Evolutionary conservation across 64 coral and sea anemone species (phyloP).

Genomic region (Montipora foliosa): DNA sequence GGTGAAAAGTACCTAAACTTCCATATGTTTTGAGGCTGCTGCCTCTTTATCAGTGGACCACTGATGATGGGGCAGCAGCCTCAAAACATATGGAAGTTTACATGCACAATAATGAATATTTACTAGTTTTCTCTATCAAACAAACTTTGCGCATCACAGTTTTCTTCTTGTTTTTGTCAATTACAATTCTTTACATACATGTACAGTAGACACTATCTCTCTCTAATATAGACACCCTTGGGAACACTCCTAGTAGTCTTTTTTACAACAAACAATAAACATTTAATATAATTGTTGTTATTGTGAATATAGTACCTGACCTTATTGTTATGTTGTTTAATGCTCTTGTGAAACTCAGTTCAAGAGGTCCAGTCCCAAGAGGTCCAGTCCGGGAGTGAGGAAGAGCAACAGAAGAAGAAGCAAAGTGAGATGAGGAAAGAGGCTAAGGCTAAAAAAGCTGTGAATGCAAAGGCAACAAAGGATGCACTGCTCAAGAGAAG

Average conservation of each 20-base stretch:
- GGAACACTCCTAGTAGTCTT: background rate
- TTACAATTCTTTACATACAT: constrained; percentile 2
- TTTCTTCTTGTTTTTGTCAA: constrained; percentile 2
- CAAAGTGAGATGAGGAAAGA: background rate
- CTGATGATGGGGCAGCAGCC: background rate
- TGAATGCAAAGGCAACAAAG: background rate
- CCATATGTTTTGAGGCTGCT: constrained; percentile 1
- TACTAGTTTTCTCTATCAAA: background rate
- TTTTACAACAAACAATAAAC: background rate
- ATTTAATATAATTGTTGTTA: background rate
- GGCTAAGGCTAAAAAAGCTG: constrained; percentile 9
- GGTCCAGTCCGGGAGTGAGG: background rate
- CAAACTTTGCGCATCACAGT: constrained; percentile 1
- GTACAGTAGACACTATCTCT: background rate
- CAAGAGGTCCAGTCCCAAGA: background rate
- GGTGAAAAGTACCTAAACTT: background rate
- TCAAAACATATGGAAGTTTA: constrained; percentile 2
- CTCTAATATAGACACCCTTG: background rate
- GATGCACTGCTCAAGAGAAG: background rate
- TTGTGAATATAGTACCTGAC: background rate
- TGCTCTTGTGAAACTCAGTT: constrained; percentile 1
- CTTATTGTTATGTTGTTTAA: background rate
- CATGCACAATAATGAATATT: background rate
- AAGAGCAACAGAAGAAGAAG: background rate
- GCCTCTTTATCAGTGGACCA: constrained; percentile 1